phyloP scores from a whole-genome alignment of 1,140 invertebrate genomes.

The Oryctes rhinoceros region DNA sequence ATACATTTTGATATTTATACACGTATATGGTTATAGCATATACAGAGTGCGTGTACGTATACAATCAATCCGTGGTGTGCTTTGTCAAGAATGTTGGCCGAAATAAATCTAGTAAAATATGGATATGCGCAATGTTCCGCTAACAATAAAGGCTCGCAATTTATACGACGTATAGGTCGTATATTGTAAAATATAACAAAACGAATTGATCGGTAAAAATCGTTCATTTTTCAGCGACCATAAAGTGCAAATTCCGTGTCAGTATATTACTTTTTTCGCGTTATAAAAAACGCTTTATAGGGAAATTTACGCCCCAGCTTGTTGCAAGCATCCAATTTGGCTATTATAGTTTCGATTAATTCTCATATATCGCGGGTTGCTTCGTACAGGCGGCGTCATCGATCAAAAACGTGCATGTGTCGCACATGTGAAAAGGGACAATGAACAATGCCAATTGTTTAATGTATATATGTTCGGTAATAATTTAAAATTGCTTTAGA shows the following conservation, averaged over 20 bases:
- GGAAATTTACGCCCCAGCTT: background rate
- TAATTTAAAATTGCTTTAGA: too few species aligned
- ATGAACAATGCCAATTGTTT: too few species aligned
- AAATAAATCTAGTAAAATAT: conserved; percentile 12
- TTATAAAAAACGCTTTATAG: conserved; percentile 5
- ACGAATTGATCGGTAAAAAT: conserved; percentile 13
- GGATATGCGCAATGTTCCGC: conserved; percentile 8
- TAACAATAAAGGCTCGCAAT: background rate
- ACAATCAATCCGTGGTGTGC: background rate
- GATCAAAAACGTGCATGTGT: too few species aligned
- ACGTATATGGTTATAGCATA: background rate
- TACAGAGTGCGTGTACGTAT: background rate
- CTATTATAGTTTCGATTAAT: background rate
- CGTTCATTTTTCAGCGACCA: conserved; percentile 1
- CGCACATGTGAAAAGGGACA: too few species aligned
- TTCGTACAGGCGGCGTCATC: too few species aligned
- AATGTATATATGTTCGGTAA: too few species aligned
- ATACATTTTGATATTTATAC: background rate
- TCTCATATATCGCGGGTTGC: background rate
- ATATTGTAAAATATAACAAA: conserved; percentile 6
- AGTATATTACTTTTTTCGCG: background rate
- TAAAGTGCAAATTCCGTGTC: background rate
- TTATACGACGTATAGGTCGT: background rate
- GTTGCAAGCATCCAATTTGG: background rate
- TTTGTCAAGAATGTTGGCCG: background rate